These are phyloP conservation scores for Petroica traversi DNA, from an alignment of 2,113 vertebrate species.

Conservation along the genomic window DNA sequence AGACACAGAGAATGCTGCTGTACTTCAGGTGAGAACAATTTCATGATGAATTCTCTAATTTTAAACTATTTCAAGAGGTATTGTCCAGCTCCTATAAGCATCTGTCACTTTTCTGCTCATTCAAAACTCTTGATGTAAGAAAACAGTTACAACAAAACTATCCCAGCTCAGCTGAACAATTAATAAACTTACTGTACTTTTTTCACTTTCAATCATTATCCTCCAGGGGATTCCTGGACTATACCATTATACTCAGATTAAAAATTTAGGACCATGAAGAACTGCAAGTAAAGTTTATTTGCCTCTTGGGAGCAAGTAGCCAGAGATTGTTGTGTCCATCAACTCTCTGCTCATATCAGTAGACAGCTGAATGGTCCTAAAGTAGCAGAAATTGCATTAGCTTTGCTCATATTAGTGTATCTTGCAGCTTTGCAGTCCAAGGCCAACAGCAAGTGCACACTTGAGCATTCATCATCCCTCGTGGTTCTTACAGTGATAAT, in stretches of 20 bases:
- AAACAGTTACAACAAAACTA: neutral
- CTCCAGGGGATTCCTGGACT: neutral
- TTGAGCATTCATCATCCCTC: constrained; percentile 51
- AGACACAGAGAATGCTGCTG: neutral
- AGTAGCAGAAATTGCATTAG: constrained; percentile 38
- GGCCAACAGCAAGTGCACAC: constrained; percentile 38
- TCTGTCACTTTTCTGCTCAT: constrained; percentile 42
- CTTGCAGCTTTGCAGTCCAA: constrained; percentile 34
- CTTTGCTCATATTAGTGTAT: constrained; percentile 60
- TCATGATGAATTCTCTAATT: constrained; percentile 42
- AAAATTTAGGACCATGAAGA: constrained; percentile 67
- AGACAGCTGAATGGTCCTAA: constrained; percentile 41
- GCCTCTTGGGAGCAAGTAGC: constrained; percentile 41
- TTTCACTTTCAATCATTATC: neutral
- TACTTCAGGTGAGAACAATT: neutral
- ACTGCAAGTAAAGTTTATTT: constrained; percentile 57
- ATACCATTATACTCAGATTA: constrained; percentile 22
- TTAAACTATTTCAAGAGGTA: constrained; percentile 18
- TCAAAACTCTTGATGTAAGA: constrained; percentile 8
- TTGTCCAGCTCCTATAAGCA: constrained; percentile 13
- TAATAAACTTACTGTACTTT: constrained; percentile 29
- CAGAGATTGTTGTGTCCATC: constrained; percentile 66
- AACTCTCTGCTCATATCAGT: constrained; percentile 48
- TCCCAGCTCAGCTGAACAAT: constrained; percentile 10
- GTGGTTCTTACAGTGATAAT: constrained; percentile 44